Percentiles rank a stretch among this genome's conserved stretches.
phyloP scores from a whole-genome alignment of 2,113 vertebrate species.

The Irena cyanogastra region DNA sequence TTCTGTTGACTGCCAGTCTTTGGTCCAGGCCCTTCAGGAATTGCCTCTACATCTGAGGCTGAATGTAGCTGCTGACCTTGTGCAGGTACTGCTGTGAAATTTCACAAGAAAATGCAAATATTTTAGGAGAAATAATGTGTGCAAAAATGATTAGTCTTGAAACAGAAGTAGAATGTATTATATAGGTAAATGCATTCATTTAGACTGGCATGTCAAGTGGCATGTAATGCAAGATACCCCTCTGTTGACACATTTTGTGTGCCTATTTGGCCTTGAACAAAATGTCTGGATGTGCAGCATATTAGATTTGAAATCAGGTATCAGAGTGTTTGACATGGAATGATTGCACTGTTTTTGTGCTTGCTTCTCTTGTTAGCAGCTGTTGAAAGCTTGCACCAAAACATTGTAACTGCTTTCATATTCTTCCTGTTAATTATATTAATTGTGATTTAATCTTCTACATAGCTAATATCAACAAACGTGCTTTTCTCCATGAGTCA shows the following conservation, averaged over 20 bases:
- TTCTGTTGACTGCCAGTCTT: conserved; percentile 79
- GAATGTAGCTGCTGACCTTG: conserved; percentile 81
- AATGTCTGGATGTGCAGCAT: background rate
- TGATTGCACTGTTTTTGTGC: background rate
- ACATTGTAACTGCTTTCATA: background rate
- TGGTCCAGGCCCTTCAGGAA: conserved; percentile 80
- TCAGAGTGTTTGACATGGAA: background rate
- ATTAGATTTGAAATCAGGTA: background rate
- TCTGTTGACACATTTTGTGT: background rate
- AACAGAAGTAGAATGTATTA: background rate
- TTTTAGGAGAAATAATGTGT: background rate
- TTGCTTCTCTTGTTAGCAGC: background rate
- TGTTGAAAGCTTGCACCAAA: background rate
- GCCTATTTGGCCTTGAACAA: background rate
- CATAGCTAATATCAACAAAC: background rate
- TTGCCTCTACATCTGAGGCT: conserved; percentile 83
- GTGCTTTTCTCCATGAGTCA: background rate
- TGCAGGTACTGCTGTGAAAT: conserved; percentile 76
- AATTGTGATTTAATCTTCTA: background rate
- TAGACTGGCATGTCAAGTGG: background rate
- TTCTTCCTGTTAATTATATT: background rate
- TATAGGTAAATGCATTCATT: background rate
- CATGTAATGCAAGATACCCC: background rate
- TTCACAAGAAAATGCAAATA: background rate
- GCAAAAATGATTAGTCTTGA: background rate